Evolutionary conservation across 2,797 vertebrate species (phyloP).

Genomic region (Sebastes vulpes): DNA sequence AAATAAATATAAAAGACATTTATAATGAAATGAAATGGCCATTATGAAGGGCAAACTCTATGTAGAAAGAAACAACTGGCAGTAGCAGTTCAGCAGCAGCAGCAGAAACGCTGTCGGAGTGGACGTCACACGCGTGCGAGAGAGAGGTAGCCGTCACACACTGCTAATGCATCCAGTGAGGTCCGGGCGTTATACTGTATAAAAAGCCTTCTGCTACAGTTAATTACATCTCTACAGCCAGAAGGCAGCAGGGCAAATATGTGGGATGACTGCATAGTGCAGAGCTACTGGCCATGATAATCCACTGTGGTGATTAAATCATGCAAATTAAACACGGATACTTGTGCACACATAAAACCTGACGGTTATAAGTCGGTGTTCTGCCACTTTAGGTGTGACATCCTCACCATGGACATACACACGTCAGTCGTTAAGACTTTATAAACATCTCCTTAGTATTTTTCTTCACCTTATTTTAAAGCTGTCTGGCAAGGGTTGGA

Average conservation of each 20-base stretch:
- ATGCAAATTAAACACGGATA: neutral
- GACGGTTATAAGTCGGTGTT: neutral
- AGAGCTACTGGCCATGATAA: neutral
- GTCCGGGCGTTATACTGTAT: too few species aligned
- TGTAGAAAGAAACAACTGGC: too few species aligned
- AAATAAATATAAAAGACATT: too few species aligned
- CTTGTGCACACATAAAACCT: neutral
- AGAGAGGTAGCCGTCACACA: too few species aligned
- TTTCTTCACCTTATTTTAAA: neutral
- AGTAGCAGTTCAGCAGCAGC: too few species aligned
- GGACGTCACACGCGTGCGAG: too few species aligned
- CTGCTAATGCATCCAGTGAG: too few species aligned
- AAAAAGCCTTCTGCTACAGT: too few species aligned
- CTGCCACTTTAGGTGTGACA: neutral
- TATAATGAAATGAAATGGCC: too few species aligned
- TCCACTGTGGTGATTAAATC: neutral
- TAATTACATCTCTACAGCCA: too few species aligned
- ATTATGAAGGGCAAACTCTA: too few species aligned
- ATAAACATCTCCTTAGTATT: neutral
- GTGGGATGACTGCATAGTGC: neutral
- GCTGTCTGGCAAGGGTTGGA: neutral
- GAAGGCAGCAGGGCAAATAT: neutral
- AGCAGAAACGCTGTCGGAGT: too few species aligned
- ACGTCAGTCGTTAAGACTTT: neutral
- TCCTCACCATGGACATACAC: neutral